phyloP scores from a whole-genome alignment of 1,140 invertebrate species.

The Drosophila pruinosa region DNA sequence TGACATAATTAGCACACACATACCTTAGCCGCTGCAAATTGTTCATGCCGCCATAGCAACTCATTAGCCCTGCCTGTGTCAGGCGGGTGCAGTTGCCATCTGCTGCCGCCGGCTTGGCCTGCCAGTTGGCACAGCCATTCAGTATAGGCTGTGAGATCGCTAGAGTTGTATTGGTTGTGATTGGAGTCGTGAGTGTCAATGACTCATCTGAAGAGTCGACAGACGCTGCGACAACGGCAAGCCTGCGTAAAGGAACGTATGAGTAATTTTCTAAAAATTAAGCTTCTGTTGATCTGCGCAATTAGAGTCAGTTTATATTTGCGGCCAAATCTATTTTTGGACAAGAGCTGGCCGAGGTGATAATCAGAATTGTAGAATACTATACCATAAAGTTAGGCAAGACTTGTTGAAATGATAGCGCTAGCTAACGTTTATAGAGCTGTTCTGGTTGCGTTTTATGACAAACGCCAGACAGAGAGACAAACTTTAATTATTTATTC shows the following conservation, averaged over 20 bases:
- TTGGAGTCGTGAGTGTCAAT: not conserved
- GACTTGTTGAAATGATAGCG: not conserved
- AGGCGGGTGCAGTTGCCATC: constrained; percentile 66
- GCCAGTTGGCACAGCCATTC: constrained; percentile 66
- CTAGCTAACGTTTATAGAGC: not conserved
- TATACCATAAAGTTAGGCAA: not conserved
- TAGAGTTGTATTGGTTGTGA: not conserved
- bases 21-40: constrained; percentile 60
- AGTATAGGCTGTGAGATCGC: not conserved
- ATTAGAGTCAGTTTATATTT: constrained; percentile 2
- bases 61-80: constrained; percentile 47
- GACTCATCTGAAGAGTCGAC: not conserved
- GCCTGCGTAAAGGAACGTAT: constrained; percentile 2
- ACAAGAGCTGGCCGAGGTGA: not conserved
- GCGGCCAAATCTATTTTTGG: constrained; percentile 19
- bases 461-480: not conserved
- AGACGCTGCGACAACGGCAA: not conserved
- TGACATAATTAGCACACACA: not conserved
- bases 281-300: constrained; percentile 10
- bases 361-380: constrained; percentile 11
- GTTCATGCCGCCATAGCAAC: constrained; percentile 77
- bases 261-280: not conserved
- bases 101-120: constrained; percentile 52
- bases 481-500: constrained; percentile 1
- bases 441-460: not conserved